Percentiles rank a stretch among this genome's conserved stretches.
Conservation (phyloP, 64 coral and sea anemone species). For the Pocillopora verrucosa region DNA sequence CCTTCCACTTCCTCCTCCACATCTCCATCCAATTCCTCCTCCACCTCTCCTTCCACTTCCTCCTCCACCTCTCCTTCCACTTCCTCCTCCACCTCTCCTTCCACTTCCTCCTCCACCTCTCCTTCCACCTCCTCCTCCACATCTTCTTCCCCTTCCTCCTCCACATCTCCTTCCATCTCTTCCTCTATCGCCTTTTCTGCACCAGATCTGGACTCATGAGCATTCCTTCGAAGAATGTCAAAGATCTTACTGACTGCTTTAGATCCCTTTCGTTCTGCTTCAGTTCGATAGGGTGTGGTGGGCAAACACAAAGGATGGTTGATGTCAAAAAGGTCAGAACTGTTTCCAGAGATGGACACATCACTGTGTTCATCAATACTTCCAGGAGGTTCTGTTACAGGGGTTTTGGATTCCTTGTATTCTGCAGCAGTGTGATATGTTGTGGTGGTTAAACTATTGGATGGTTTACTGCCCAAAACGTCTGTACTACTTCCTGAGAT, state of each 20-base stretch:
- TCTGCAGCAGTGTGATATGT: slow-evolving; percentile 9
- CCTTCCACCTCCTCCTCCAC: too few relatives aligned
- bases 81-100: too few relatives aligned
- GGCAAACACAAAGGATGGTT: background rate
- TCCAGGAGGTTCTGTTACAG: background rate
- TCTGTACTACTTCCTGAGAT: too few relatives aligned
- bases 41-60: too few relatives aligned
- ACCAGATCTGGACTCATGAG: background rate
- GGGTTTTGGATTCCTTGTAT: background rate
- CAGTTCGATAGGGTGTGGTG: background rate
- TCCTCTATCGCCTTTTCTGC: background rate
- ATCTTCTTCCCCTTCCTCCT: too few relatives aligned
- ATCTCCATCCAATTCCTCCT: too few relatives aligned
- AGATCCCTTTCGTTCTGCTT: slow-evolving; percentile 25
- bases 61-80: too few relatives aligned
- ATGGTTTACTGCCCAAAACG: background rate
- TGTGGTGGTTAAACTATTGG: background rate
- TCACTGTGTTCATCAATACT: background rate
- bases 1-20: too few relatives aligned
- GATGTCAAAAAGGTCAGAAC: background rate
- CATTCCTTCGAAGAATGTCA: slow-evolving; percentile 31
- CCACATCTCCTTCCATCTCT: background rate
- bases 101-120: too few relatives aligned
- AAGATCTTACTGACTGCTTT: slow-evolving; percentile 12
- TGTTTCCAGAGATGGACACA: background rate